Base-by-base conservation (phyloP, 92 coral and sea anemone genomes). In the Chrysogorgia sp. region DNA sequence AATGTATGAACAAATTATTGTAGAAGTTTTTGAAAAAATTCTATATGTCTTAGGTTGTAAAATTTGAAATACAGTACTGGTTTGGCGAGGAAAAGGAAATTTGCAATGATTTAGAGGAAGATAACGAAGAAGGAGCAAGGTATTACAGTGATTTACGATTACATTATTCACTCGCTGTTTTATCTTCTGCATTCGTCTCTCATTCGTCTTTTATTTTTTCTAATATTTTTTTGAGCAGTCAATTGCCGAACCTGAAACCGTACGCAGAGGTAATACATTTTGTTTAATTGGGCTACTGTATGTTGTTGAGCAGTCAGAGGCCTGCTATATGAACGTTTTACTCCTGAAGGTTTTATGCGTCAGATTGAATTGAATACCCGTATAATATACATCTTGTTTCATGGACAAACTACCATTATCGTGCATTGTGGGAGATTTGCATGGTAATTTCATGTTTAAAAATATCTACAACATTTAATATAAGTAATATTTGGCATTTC, bases 201-300 rank as follows among this genome's bases (percentile, higher is more conserved):
- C 17, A 13, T 57, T 3, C 17, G 3, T 57, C 9, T 57, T 57
- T 57, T 28, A 1, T 22, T 61, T 20, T 25, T 33, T 35, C 9
- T 77, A 21, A 33, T 71, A 21, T 57, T 77, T 64, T 28, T 58
- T 6, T 41, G 30, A 37, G 21, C 32, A 90, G 97, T 74, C 75
- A 43, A 34, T 72, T 81, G 34, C 84, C 87, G 14, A 94, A 94
- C 67, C 92, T 87, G 49, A 91, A 89, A 84, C 97, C 92, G 17
- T 63, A 85, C 49, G 94, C 98, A 2, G 98, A 93, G 97, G 97
- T 93, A 77, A 81, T 33, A 71, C 13, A 7, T 12, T 68, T 30
- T 41, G 0, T 30, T n/a, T n/a, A n/a, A n/a, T n/a, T n/a, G n/a
- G n/a, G n/a, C n/a, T n/a, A n/a, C n/a, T n/a, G n/a, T n/a, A n/a